Base-by-base conservation (phyloP, 2,113 vertebrate genomes). In the Cottus gobio region DNA sequence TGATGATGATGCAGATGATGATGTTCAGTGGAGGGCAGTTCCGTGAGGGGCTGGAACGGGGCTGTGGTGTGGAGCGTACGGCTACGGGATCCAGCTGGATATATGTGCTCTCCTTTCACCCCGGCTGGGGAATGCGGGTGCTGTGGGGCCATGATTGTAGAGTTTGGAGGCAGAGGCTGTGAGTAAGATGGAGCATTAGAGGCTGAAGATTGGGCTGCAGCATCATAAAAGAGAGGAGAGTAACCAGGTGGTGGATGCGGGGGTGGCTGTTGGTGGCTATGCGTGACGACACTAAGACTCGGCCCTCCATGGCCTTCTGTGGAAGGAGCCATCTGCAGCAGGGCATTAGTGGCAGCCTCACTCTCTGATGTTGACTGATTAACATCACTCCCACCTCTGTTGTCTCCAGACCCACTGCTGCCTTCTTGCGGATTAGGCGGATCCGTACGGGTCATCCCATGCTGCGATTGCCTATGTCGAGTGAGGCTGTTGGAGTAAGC, bases 401-500 rank as follows among this genome's bases (percentile, higher is more conserved):
- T 92, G 85, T 93, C 92, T 68, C 86, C 92, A 18, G 94, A 77
- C 1, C 87, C 87, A 34, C 79, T 81, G 79, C 79, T 84, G 77
- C 91, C 91, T 72, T 94, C 95, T 84, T 94, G 94, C 24, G 90
- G 85, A 78, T 93, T 93, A 18, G 92, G n/a, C 24, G 90, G 79
- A 22, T 94, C 95, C 37, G 80, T 42, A 13, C 94, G 93, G 56
- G 93, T 89, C 69, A 95, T 91, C 15, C 94, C 95, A 24, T 96
- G 95, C 88, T 98, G 97, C 42, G 96, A 96, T 39, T 97, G 96
- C 85, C 95, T 95, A 88, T 98, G 97, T 22, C 97, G 95, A 0
- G 96, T 97, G 63, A 98, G 95, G 90, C 97, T 98, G 86, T 98
- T 97, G 0, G 97, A 96, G 85, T 98, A 97, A 9, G 97, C 97